Conservation (phyloP, 2,888 invertebrate genomes). For the Rhorus exstirpatorius region DNA sequence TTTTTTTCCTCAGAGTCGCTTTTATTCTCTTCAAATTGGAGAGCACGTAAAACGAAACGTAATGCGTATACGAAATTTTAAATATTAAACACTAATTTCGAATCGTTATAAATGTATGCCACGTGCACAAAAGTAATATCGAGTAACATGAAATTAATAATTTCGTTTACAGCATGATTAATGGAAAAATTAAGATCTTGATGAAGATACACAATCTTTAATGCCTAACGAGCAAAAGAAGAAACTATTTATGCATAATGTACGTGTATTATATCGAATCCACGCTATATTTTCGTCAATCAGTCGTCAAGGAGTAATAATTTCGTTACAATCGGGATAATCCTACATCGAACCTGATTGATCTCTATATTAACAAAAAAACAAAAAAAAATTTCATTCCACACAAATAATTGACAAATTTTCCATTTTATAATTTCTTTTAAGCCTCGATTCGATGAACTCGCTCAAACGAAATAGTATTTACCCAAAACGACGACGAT, state of each 20-base stretch:
- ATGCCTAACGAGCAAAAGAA: constrained; percentile 32
- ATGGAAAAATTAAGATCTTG: constrained; percentile 61
- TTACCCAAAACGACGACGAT: constrained; percentile 44
- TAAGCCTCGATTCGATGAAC: constrained; percentile 43
- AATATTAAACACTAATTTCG: constrained; percentile 77
- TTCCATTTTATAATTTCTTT: constrained; percentile 24
- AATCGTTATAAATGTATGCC: constrained; percentile 77
- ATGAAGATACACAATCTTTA: constrained; percentile 50
- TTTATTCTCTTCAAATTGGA: constrained; percentile 19
- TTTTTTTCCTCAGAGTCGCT: constrained; percentile 16
- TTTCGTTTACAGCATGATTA: constrained; percentile 61
- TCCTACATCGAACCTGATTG: constrained; percentile 47
- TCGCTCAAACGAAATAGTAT: constrained; percentile 41
- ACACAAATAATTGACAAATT: constrained; percentile 69
- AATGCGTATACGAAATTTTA: constrained; percentile 77
- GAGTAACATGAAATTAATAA: constrained; percentile 42
- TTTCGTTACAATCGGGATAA: constrained; percentile 46
- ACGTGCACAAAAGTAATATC: constrained; percentile 74
- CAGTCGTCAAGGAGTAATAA: constrained; percentile 41
- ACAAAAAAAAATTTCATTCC: constrained; percentile 52
- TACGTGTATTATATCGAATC: constrained; percentile 66
- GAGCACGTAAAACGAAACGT: constrained; percentile 75
- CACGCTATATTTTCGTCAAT: constrained; percentile 62
- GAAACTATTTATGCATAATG: constrained; percentile 58
- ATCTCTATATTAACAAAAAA: no score